Evolutionary conservation across 2,888 invertebrate genomes (phyloP), one percentile per base, ranked within the genome.

Genomic region (Thymelicus acteon): DNA sequence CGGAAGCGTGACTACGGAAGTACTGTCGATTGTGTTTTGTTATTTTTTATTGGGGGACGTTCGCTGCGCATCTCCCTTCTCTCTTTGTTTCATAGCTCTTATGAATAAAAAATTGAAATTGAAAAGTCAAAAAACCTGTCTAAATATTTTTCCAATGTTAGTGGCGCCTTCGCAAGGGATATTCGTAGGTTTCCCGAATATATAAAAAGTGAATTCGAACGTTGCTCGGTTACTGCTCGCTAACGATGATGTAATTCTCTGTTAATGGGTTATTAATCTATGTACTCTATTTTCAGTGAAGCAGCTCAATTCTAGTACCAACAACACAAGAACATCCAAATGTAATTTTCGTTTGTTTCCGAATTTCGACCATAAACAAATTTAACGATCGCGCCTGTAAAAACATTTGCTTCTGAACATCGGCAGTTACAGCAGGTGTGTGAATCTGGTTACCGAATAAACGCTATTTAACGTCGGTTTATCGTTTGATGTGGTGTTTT

Each of bases 401-500:
- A 75, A 77, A 77, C 78, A 75, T 69, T 63, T 47, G 44, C 54
- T 37, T 67, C 60, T 48, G 67, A 67, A 60, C 37, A 60, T 19
- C 44, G 66, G 54, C 8, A 60, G 66, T 44, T 19, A 68, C 69
- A 74, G 77, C 80, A 80, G 79, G 79, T 80, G 80, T 75, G 77
- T 80, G 79, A 82, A 82, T 76, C 78, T 74, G 80, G 80, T 81
- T 82, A 85, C 83, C 82, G 85, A 86, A 88, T 85, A 86, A 88
- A 88, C 86, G 82, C 83, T 81, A 85, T 88, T 90, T 89, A 84
- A 72, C 60, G 64, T 86, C 79, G 84, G 82, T 84, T 44, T 44
- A 83, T 79, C 83, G 86, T 92, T 91, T 93, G 91, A 91, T 93
- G 93, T 91, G 92, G 91, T 89, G 89, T 91, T 93, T 92, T 92